Evolutionary conservation across 2,888 invertebrate species (phyloP).

Genomic region (Leptura quadrifasciata): DNA sequence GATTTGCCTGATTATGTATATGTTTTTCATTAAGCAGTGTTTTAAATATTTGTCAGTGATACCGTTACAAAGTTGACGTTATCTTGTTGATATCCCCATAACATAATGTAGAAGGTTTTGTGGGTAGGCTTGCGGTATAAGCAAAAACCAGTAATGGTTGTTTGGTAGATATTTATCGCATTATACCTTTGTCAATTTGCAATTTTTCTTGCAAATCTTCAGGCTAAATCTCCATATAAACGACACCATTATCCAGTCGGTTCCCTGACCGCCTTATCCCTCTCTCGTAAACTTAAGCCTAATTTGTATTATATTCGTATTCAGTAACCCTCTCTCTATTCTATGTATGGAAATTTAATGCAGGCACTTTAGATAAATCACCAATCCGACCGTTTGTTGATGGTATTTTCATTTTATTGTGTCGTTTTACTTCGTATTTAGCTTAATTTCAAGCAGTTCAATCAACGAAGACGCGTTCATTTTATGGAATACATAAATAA

Average conservation of each 20-base stretch:
- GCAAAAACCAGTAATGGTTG: background rate
- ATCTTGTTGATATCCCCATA: background rate
- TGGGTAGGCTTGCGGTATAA: background rate
- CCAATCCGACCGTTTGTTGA: slow-evolving; percentile 24
- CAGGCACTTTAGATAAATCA: slow-evolving; percentile 30
- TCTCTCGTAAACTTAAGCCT: slow-evolving; percentile 28
- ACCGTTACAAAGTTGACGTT: background rate
- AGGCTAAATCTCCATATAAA: slow-evolving; percentile 25
- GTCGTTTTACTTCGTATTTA: slow-evolving; percentile 29
- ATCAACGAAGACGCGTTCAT: slow-evolving; percentile 31
- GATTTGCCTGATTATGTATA: too few species aligned
- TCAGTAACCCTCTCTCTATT: slow-evolving; percentile 15
- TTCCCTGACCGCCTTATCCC: slow-evolving; percentile 21
- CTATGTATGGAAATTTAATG: slow-evolving; percentile 36
- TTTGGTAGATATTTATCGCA: slow-evolving; percentile 4
- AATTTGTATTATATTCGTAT: slow-evolving; percentile 33
- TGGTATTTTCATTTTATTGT: slow-evolving; percentile 35
- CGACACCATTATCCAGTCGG: slow-evolving; percentile 15
- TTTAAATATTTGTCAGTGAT: too few species aligned
- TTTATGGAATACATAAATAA: slow-evolving; percentile 34
- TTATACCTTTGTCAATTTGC: slow-evolving; percentile 16
- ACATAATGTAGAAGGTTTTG: background rate
- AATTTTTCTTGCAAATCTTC: slow-evolving; percentile 22
- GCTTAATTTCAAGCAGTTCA: slow-evolving; percentile 29
- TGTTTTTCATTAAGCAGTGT: too few species aligned